phyloP scores from a whole-genome alignment of 2,797 vertebrate genomes.

The Muraenolepis orangiensis region DNA sequence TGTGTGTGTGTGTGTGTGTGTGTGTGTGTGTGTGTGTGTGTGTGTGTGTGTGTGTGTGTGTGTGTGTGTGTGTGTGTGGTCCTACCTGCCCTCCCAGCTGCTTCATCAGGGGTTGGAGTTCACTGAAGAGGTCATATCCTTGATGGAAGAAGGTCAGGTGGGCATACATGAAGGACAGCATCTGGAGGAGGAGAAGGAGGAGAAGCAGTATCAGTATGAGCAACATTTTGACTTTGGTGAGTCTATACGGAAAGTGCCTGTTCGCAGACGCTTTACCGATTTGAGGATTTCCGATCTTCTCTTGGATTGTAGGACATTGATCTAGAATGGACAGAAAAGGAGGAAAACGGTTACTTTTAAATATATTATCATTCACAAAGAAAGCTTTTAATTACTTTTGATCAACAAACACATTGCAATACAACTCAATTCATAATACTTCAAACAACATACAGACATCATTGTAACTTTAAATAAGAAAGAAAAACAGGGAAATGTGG shows the following conservation, averaged over 20 bases:
- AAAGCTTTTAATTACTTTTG: background rate
- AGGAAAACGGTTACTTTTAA: background rate
- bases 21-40: background rate
- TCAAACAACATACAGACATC: background rate
- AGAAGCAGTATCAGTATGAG: background rate
- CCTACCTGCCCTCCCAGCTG: slow-evolving; percentile 91
- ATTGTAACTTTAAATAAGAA: background rate
- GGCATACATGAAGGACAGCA: slow-evolving; percentile 98
- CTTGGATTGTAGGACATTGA: slow-evolving; percentile 97
- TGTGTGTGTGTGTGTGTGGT: background rate
- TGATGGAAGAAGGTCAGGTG: slow-evolving; percentile 98
- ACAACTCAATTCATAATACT: background rate
- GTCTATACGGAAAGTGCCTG: background rate
- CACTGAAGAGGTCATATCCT: slow-evolving; percentile 96
- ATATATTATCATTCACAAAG: background rate
- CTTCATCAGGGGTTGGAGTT: slow-evolving; percentile 95
- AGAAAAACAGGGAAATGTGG: background rate
- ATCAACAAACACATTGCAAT: background rate
- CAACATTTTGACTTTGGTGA: background rate
- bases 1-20: background rate
- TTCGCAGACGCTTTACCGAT: slow-evolving; percentile 77
- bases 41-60: background rate
- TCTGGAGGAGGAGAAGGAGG: slow-evolving; percentile 67
- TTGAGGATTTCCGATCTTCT: slow-evolving; percentile 97
- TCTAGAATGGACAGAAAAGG: slow-evolving; percentile 64